Conservation (phyloP, 2,888 invertebrate species). For the Seira ritae region DNA sequence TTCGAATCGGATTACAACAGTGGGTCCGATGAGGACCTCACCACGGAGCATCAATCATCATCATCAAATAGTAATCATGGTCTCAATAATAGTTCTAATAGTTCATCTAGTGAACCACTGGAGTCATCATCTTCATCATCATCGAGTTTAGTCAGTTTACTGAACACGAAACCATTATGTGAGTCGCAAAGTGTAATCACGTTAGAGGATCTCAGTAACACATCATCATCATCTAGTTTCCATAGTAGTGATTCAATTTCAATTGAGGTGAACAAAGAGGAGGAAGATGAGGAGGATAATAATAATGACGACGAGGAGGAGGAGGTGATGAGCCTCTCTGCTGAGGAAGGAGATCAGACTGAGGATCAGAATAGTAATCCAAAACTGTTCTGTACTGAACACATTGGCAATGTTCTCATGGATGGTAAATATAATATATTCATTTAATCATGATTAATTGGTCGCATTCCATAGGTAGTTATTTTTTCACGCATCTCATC, state of each 20-base stretch:
- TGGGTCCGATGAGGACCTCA: not conserved
- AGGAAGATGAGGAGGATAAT: conserved; percentile 10
- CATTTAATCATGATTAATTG: conserved; percentile 4
- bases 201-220: no score
- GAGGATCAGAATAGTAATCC: not conserved
- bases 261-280: conserved; percentile 12
- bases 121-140: no score
- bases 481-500: no score
- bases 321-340: not conserved
- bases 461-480: not conserved
- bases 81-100: no score
- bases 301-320: conserved; percentile 28
- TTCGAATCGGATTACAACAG: not conserved
- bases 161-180: no score
- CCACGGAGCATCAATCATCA: no score
- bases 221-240: no score
- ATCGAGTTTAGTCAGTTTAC: no score
- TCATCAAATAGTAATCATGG: no score
- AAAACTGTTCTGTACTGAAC: conserved; percentile 58
- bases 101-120: no score
- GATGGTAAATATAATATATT: conserved; percentile 55
- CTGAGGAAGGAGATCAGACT: not conserved
- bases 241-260: no score
- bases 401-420: conserved; percentile 58
- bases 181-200: no score